phyloP scores from a whole-genome alignment of 2,888 invertebrate species.

The Proisotoma minuta region DNA sequence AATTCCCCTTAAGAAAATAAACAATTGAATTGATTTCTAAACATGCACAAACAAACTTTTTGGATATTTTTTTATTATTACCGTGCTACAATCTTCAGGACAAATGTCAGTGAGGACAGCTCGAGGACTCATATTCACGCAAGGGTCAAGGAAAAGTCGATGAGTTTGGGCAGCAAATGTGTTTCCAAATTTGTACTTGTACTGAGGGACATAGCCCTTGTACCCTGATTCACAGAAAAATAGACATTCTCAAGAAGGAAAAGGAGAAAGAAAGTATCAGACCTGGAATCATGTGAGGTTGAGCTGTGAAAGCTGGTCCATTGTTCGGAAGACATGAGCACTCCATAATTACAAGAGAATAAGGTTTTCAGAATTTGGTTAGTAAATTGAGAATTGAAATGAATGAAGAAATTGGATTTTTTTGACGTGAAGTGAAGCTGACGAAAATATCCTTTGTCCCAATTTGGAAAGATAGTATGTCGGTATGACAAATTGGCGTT shows the following conservation, averaged over 20 bases:
- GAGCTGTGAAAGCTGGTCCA: conserved; percentile 38
- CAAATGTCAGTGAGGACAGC: conserved; percentile 43
- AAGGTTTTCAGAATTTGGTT: neutral
- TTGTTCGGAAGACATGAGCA: conserved; percentile 41
- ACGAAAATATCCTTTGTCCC: too few relatives aligned
- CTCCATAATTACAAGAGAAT: conserved; percentile 18
- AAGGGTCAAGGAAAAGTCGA: conserved; percentile 40
- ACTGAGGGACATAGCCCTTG: conserved; percentile 40
- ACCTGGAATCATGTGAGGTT: conserved; percentile 41
- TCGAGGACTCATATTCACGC: conserved; percentile 41
- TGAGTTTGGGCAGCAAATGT: conserved; percentile 42
- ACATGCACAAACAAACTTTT: neutral
- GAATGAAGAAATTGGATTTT: neutral
- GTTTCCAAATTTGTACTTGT: conserved; percentile 42
- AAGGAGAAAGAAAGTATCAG: neutral
- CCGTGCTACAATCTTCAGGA: conserved; percentile 34
- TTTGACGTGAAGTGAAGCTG: neutral
- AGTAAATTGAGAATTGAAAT: neutral
- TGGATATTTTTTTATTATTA: conserved; percentile 5
- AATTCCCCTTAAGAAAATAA: conserved; percentile 28
- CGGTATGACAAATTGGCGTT: too few relatives aligned
- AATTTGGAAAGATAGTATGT: too few relatives aligned
- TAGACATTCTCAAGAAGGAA: neutral
- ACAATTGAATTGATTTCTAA: too few relatives aligned
- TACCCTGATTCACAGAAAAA: conserved; percentile 23